Evolutionary conservation across 53 echinoderm and acorn worm genomes (phyloP).

Genomic region (Paracentrotus lividus): DNA sequence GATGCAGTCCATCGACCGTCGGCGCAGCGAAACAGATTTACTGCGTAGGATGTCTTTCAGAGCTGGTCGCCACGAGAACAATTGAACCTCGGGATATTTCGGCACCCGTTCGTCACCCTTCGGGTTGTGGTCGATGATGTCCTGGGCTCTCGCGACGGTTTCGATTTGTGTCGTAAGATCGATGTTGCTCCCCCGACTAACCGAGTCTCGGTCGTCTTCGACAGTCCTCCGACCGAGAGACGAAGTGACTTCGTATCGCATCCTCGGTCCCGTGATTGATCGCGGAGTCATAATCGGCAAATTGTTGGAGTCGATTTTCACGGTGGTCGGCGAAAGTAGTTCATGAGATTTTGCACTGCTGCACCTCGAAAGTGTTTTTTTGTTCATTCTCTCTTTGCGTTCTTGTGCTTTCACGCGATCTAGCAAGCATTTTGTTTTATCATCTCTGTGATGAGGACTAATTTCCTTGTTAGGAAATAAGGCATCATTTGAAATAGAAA

Average conservation of each 20-base stretch:
- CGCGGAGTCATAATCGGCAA: neutral
- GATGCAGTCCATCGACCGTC: neutral
- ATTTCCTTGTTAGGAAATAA: neutral
- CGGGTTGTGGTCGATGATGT: neutral
- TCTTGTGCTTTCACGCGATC: neutral
- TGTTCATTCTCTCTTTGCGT: neutral
- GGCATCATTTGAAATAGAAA: neutral
- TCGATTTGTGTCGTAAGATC: constrained; percentile 21
- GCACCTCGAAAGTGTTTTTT: neutral
- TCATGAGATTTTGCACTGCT: neutral
- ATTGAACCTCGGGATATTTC: neutral
- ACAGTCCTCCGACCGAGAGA: neutral
- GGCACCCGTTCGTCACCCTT: neutral
- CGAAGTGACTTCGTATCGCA: constrained; percentile 39
- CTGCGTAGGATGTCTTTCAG: constrained; percentile 43
- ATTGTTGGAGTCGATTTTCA: constrained; percentile 6
- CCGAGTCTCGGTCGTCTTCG: neutral
- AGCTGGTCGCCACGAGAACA: constrained; percentile 31
- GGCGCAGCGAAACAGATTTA: constrained; percentile 49
- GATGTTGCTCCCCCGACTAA: neutral
- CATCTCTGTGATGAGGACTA: neutral
- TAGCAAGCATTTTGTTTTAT: neutral
- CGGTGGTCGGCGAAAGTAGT: neutral
- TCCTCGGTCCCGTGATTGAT: constrained; percentile 20
- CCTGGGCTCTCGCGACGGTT: constrained; percentile 45